Percentiles rank a stretch among this genome's conserved stretches.
Evolutionary conservation across 1,140 invertebrate species (phyloP).

Genomic region (Hypothenemus hampei): DNA sequence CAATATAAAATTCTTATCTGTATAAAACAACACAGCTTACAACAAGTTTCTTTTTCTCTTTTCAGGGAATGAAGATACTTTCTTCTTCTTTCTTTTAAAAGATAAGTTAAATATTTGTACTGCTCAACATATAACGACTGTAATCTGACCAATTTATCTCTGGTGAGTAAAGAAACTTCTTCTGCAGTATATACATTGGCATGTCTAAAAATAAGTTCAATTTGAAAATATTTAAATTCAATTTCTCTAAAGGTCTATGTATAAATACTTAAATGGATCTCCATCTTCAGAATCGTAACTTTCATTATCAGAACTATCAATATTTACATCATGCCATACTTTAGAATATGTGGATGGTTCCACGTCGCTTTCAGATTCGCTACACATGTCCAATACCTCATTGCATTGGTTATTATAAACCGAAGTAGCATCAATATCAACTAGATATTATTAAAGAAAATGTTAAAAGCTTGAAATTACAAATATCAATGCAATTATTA

Average conservation of each 20-base stretch:
- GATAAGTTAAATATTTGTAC: conserved; percentile 67
- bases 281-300: conserved; percentile 73
- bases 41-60: conserved; percentile 73
- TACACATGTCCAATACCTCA: conserved; percentile 61
- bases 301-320: conserved; percentile 70
- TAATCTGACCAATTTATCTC: conserved; percentile 70
- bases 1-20: neutral
- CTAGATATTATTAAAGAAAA: conserved; percentile 36
- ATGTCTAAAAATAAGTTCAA: conserved; percentile 57
- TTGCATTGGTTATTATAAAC: conserved; percentile 51
- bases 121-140: conserved; percentile 82
- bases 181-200: conserved; percentile 83
- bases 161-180: conserved; percentile 73
- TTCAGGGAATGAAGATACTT: conserved; percentile 70
- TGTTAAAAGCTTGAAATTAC: neutral
- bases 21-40: conserved; percentile 61
- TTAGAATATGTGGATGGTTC: conserved; percentile 60
- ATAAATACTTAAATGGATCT: conserved; percentile 72
- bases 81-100: conserved; percentile 66
- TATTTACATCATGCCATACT: conserved; percentile 59
- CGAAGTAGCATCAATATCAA: conserved; percentile 54
- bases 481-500: conserved; percentile 2
- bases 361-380: conserved; percentile 69
- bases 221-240: conserved; percentile 5
- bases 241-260: too few relatives aligned